Evolutionary conservation across 2,113 vertebrate genomes (phyloP), one percentile per base, ranked within the genome.

Genomic region (Triplophysa siluroides): DNA sequence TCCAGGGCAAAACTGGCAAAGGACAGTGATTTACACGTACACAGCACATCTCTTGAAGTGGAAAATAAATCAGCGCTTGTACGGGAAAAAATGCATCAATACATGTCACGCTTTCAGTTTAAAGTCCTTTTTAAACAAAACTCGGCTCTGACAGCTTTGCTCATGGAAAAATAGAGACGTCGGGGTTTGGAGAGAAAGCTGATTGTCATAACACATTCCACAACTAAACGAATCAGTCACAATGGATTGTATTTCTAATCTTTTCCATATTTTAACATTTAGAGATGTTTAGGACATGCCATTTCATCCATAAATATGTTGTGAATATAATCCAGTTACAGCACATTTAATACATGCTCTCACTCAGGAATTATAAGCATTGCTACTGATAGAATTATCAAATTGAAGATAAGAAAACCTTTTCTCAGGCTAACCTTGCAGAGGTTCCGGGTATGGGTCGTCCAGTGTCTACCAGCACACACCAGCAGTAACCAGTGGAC

Each of bases 401-500:
- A 77, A 38, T 13, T 52, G 8, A 61, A 10, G 8, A 52, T 52
- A 21, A n/a, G 43, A 43, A 65, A 8, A 26, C n/a, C 16, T 29
- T 60, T 6, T 50, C 41, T 19, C 33, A 9, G 60, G 33, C 92
- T 94, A 93, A 98, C 98, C 97, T 94, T 56, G 96, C 96, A 60
- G 98, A 98, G 38, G 97, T 98, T 61, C 96, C 96, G 18, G 97
- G 97, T 79, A 99, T 93, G 1, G 98, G 98, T 8, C 98, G 94
- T 50, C 98, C 98, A 0, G 97, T 98, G 88, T 99, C 97, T 85
- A 97, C 95, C 78, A 96, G 88, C 66, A 99, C 98, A 80, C 98
- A 99, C 98, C 98, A 99, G 91, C 98, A 99, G 91, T 99, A 99
- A 26, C 98, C 96, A 2, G 98, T 99, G 0, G 97, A 99, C 87